Evolutionary conservation across 2,888 invertebrate genomes (phyloP).

Genomic region (Noctua pronuba): DNA sequence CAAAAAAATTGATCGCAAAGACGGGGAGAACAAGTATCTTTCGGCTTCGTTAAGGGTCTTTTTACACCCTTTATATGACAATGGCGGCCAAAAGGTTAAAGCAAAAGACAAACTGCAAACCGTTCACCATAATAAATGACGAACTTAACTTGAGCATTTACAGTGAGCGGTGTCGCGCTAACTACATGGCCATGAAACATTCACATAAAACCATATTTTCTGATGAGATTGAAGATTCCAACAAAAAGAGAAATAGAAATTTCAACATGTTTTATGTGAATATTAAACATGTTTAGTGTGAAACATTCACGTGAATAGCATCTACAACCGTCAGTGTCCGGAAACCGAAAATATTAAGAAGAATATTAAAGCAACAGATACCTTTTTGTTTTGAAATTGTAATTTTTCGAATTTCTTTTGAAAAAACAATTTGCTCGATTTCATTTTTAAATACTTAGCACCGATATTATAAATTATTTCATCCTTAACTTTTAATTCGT

Average conservation of each 20-base stretch:
- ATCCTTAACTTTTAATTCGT: constrained; percentile 71
- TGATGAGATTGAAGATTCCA: background rate
- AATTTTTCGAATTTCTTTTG: constrained; percentile 78
- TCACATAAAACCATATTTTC: background rate
- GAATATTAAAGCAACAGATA: constrained; percentile 12
- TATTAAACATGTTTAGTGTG: background rate
- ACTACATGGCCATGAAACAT: background rate
- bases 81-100: too few relatives aligned
- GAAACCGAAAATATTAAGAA: background rate
- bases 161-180: background rate
- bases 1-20: too few relatives aligned
- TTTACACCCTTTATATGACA: too few relatives aligned
- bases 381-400: constrained; percentile 71
- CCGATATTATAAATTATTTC: constrained; percentile 74
- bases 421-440: constrained; percentile 71
- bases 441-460: constrained; percentile 73
- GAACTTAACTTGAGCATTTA: background rate
- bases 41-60: too few relatives aligned
- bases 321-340: background rate
- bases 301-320: background rate
- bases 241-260: background rate
- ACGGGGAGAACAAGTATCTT: too few relatives aligned
- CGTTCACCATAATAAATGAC: background rate
- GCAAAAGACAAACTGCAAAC: background rate
- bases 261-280: background rate